A percentile compares a stretch with the other conserved stretches of the same genome.
Conservation (phyloP, 2,113 vertebrate species). For the Cynocephalus volans region DNA sequence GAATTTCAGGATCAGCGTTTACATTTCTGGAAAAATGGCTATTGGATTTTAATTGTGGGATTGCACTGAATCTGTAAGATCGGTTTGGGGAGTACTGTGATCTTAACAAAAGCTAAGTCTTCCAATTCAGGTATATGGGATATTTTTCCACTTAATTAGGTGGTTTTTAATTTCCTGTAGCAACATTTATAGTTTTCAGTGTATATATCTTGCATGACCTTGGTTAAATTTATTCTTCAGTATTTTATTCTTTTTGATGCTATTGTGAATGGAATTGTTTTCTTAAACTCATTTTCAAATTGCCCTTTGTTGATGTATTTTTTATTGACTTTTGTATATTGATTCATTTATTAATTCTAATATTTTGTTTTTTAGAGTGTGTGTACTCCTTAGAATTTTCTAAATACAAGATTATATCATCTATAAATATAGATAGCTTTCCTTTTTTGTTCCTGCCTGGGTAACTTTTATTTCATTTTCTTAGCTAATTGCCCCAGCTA, state of each 20-base stretch:
- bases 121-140: not conserved
- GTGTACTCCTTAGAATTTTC: not conserved
- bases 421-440: not conserved
- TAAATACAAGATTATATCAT: not conserved
- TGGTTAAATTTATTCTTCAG: conserved; percentile 7
- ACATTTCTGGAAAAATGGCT: not conserved
- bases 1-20: conserved; percentile 3
- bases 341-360: not conserved
- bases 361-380: not conserved
- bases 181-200: not conserved
- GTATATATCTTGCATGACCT: not conserved
- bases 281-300: conserved; percentile 39
- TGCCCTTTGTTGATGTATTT: not conserved
- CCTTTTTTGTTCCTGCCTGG: not conserved
- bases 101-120: not conserved
- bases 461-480: conserved; percentile 26
- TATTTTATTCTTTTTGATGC: conserved; percentile 18
- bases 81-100: not conserved
- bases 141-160: not conserved
- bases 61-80: not conserved
- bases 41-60: not conserved
- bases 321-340: not conserved
- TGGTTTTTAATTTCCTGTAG: not conserved
- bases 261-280: not conserved
- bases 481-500: not conserved